Evolutionary conservation across 2,888 invertebrate genomes (phyloP), one percentile per base, ranked within the genome.

Genomic region (Hirtodrosophila cameraria): DNA sequence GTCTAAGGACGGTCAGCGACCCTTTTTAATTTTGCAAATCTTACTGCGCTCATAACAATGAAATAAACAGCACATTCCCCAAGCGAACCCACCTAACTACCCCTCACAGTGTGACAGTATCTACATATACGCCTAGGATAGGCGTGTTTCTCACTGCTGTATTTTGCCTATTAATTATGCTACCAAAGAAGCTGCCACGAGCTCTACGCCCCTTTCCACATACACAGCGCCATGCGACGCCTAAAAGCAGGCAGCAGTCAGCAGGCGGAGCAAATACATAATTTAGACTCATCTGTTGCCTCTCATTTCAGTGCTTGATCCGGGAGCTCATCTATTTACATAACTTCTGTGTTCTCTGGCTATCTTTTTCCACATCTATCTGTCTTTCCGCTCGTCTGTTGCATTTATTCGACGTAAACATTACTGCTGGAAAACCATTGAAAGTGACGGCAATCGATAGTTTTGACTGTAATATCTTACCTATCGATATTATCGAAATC

Each of bases 11-110:
- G 78, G 71, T 69, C 75, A 60, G 63, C 87, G 88, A 86, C 88
- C 88, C 87, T 86, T 84, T 87, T 87, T 86, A 83, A 87, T 87
- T 80, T 86, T 66, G 67, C 48, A 79, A 82, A 76, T 74, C 88
- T 84, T 66, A 60, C 67, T 55, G 64, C 62, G 67, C 57, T 54
- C 79, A 65, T 85, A 85, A 82, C 81, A 81, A 83, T 81, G 70
- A 83, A 75, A 70, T 79, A 78, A 79, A 75, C 63, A 78, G 25
- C 46, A 50, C 52, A 58, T 64, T 67, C 52, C 33, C 43, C 20
- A 49, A 8, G 48, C 50, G 42, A 59, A 45, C 36, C 33, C 54
- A 25, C 18, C 33, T 27, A 11, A n/a, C n/a, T n/a, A n/a, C n/a
- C n/a, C 33, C 15, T 4, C 46, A 23, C 20, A n/a, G 25, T 3